These are phyloP conservation scores for Allobates femoralis DNA, from an alignment of 2,797 vertebrate species.

Conservation along the genomic window DNA sequence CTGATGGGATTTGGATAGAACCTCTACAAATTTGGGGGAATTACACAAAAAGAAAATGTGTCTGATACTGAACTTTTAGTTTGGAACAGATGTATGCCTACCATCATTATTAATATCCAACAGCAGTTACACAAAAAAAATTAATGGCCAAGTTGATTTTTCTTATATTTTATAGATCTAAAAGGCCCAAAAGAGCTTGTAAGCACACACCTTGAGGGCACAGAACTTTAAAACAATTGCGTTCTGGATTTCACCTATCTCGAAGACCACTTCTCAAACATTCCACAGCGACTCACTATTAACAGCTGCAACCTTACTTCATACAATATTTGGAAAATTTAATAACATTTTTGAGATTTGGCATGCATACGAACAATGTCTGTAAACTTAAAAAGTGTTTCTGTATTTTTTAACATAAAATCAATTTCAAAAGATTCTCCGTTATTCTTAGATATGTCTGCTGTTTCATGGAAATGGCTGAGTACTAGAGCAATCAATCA, in stretches of 20 bases:
- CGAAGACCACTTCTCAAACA: not conserved
- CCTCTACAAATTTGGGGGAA: not conserved
- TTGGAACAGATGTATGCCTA: not conserved
- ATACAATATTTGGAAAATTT: not conserved
- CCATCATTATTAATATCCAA: not conserved
- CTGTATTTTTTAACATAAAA: conserved; percentile 2
- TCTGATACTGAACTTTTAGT: not conserved
- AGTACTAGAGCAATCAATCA: conserved; percentile 19
- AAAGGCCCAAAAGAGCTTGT: not conserved
- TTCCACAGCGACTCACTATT: not conserved
- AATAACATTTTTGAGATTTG: not conserved
- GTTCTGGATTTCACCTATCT: not conserved
- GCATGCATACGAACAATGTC: not conserved
- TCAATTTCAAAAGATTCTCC: not conserved
- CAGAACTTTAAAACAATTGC: not conserved
- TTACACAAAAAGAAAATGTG: not conserved
- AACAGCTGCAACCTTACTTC: not conserved
- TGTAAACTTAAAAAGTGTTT: not conserved
- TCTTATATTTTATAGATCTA: not conserved
- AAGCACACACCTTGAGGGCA: not conserved
- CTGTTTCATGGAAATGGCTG: not conserved
- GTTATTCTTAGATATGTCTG: not conserved
- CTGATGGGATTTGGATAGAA: not conserved
- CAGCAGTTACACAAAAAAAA: not conserved
- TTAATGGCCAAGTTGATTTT: not conserved